Percentiles rank a stretch among this genome's conserved stretches.
Conservation (phyloP, 2,797 vertebrate genomes). For the Falco berigora region DNA sequence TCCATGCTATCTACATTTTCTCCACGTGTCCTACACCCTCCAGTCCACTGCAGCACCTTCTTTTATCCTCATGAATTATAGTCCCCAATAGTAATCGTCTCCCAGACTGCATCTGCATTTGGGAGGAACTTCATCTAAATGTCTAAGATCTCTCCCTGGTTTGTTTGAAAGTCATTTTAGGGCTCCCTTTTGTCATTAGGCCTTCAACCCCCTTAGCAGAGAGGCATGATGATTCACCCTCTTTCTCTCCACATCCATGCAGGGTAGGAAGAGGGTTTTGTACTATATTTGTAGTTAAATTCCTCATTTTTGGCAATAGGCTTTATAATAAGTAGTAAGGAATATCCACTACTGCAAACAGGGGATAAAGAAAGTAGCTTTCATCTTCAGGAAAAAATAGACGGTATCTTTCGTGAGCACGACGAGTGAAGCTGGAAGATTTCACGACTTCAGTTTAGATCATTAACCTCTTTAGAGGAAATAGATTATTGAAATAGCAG, state of each 20-base stretch:
- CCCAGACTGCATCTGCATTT: neutral
- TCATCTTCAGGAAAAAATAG: neutral
- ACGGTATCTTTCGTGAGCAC: rapidly evolving
- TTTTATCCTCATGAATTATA: neutral
- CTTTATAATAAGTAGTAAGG: neutral
- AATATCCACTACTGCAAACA: neutral
- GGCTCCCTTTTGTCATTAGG: neutral
- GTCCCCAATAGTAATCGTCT: neutral
- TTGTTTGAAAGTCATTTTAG: neutral
- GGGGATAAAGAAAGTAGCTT: neutral
- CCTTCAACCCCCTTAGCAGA: neutral
- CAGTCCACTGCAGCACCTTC: neutral
- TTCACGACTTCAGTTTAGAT: neutral
- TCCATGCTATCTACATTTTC: neutral
- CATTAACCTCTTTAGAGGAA: neutral
- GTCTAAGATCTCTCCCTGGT: neutral
- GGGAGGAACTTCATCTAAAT: neutral
- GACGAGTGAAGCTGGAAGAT: neutral
- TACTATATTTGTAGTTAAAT: neutral
- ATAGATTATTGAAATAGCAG: neutral
- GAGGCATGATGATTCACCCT: neutral
- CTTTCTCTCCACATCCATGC: neutral
- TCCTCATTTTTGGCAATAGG: neutral
- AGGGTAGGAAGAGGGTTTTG: neutral
- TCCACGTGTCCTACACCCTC: neutral